These are phyloP conservation scores for Epistrophe eligans DNA, from an alignment of 2,888 invertebrate genomes.

Conservation along the genomic window DNA sequence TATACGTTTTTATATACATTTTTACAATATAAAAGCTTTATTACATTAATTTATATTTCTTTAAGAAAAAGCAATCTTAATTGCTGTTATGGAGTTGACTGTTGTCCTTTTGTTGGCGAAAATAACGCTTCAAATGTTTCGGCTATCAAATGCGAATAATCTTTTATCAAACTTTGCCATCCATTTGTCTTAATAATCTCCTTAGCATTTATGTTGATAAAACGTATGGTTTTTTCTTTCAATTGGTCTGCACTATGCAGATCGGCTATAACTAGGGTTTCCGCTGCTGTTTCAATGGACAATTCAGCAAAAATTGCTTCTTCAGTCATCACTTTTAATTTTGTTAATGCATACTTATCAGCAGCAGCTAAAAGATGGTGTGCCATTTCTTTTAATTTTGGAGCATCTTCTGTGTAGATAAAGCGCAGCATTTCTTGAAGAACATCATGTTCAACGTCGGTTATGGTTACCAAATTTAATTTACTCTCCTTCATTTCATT, in stretches of 20 bases:
- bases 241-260: constrained; percentile 99
- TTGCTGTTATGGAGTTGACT: too few relatives aligned
- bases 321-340: constrained; percentile 99
- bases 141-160: constrained; percentile 98
- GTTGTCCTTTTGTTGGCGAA: too few relatives aligned
- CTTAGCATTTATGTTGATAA: constrained; percentile 99
- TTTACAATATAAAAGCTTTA: too few relatives aligned
- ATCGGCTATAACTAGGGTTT: constrained; percentile 98
- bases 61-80: too few relatives aligned
- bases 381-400: constrained; percentile 98
- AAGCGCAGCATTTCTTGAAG: constrained; percentile 98
- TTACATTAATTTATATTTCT: too few relatives aligned
- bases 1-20: too few relatives aligned
- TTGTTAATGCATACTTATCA: constrained; percentile 98
- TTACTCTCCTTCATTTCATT: constrained; percentile 99
- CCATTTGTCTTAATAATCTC: constrained; percentile 99
- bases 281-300: constrained; percentile 98
- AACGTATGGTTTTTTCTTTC: constrained; percentile 99
- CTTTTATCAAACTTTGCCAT: constrained; percentile 98
- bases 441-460: constrained; percentile 99
- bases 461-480: constrained; percentile 97
- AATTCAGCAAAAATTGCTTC: constrained; percentile 97
- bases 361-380: constrained; percentile 99
- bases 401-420: constrained; percentile 98
- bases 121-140: constrained; percentile 97